These are phyloP conservation scores for Amphimedon queenslandica DNA, from an alignment of 37 sponge, comb jelly and placozoan genomes.

Conservation along the genomic window DNA sequence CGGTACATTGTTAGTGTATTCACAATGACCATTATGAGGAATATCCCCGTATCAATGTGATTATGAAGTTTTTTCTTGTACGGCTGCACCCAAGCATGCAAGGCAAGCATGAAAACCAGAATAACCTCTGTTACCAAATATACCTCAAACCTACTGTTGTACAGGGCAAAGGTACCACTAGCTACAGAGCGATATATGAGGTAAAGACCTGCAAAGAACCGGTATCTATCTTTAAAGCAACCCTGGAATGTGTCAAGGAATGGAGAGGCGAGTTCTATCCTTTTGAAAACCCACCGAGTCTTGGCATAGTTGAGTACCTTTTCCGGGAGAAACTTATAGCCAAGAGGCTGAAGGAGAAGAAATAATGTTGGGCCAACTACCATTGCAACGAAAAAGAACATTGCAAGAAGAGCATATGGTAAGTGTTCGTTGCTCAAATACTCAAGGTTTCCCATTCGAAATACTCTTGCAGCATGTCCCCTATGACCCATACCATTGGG, in stretches of 20 bases:
- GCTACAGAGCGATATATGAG: neutral
- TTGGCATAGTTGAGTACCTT: neutral
- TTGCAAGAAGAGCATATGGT: neutral
- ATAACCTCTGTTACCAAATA: neutral
- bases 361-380: neutral
- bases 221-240: neutral
- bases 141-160: neutral
- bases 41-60: neutral
- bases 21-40: neutral
- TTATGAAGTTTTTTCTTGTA: neutral
- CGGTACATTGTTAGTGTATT: neutral
- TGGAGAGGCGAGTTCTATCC: neutral
- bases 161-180: neutral
- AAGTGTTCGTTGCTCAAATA: neutral
- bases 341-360: neutral
- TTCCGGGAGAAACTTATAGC: neutral
- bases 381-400: neutral
- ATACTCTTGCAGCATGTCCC: neutral
- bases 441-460: neutral
- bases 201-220: neutral
- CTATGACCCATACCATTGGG: neutral
- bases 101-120: neutral
- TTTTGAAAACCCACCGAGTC: neutral
- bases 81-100: neutral
- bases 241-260: neutral